These are phyloP conservation scores for Parnassius orleans DNA, from an alignment of 2,888 invertebrate genomes.

Conservation along the genomic window DNA sequence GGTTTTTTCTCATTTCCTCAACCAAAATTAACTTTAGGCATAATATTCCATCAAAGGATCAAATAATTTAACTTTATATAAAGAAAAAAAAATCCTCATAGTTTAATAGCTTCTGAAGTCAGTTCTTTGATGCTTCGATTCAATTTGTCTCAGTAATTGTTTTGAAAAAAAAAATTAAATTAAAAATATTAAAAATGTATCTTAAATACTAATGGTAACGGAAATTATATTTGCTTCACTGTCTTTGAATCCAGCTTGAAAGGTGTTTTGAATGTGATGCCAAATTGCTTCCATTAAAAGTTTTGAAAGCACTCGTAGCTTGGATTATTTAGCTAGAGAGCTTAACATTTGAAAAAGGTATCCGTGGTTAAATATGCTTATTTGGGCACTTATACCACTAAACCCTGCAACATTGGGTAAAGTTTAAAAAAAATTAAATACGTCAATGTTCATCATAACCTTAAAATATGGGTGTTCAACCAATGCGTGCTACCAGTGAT, in stretches of 20 bases:
- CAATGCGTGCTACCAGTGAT: too few species aligned
- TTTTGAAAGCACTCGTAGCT: slow-evolving; percentile 77
- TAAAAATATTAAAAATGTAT: too few species aligned
- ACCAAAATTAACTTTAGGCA: too few species aligned
- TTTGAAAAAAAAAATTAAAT: too few species aligned
- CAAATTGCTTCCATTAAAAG: slow-evolving; percentile 80
- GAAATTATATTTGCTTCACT: slow-evolving; percentile 32
- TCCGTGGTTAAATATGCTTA: slow-evolving; percentile 22
- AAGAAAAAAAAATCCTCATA: too few species aligned
- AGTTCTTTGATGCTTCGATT: too few species aligned
- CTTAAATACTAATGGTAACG: not conserved
- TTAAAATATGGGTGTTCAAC: not conserved
- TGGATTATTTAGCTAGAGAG: slow-evolving; percentile 64
- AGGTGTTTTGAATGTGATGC: slow-evolving; percentile 74
- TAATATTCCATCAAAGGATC: too few species aligned
- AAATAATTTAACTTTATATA: too few species aligned
- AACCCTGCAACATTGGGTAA: not conserved
- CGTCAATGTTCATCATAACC: not conserved
- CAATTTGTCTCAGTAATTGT: too few species aligned
- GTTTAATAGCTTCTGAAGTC: too few species aligned
- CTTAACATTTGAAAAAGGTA: slow-evolving; percentile 25
- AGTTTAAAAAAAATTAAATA: slow-evolving; percentile 1
- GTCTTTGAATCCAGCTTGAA: slow-evolving; percentile 42
- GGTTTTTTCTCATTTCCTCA: too few species aligned
- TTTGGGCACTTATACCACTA: slow-evolving; percentile 14